Evolutionary conservation across 2,888 invertebrate species (phyloP).

Genomic region (Dugesia japonica): DNA sequence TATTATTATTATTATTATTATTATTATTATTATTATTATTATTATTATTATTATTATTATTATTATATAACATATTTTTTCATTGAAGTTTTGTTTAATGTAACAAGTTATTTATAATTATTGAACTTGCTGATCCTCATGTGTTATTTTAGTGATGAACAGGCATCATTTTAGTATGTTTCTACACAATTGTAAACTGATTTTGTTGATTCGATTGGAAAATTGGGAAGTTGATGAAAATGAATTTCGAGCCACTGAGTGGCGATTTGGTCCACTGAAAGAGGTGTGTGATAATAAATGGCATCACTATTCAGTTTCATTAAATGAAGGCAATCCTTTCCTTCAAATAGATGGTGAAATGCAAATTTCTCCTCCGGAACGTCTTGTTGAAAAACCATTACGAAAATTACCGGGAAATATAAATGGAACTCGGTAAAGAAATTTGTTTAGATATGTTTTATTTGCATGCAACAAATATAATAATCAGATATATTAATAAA

Average conservation of each 20-base stretch:
- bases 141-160: conserved; percentile 51
- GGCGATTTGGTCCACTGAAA: conserved; percentile 25
- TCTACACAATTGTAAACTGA: conserved; percentile 85
- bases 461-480: too few species aligned
- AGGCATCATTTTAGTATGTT: conserved; percentile 93
- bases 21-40: too few species aligned
- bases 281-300: conserved; percentile 24
- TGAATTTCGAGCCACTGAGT: conserved; percentile 12
- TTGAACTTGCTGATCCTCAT: background rate
- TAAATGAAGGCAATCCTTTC: background rate
- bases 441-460: too few species aligned
- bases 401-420: conserved; percentile 4
- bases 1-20: too few species aligned
- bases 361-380: background rate
- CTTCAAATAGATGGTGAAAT: conserved; percentile 24
- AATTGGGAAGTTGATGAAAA: conserved; percentile 43
- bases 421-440: background rate
- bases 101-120: background rate
- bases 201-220: conserved; percentile 72
- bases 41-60: too few species aligned
- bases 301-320: conserved; percentile 13
- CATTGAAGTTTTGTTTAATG: background rate
- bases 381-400: conserved; percentile 22
- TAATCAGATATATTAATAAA: too few species aligned
- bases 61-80: background rate